phyloP scores from a whole-genome alignment of 2,113 vertebrate genomes.

The Promerops cafer region DNA sequence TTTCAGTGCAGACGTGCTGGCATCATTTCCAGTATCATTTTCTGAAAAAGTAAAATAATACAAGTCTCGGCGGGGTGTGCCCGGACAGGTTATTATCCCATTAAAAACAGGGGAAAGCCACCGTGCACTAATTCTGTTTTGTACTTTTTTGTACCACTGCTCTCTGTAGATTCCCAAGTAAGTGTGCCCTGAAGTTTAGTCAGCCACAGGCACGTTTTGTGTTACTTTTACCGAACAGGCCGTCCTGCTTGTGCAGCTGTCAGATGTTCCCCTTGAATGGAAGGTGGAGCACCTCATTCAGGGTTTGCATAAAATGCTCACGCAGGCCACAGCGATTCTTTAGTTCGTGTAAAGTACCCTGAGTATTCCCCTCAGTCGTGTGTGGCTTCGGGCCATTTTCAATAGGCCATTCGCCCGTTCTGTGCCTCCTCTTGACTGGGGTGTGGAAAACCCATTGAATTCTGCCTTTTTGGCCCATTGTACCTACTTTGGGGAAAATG shows the following conservation, averaged over 20 bases:
- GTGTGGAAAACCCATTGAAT: not conserved
- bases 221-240: fast-evolving
- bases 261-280: not conserved
- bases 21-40: not conserved
- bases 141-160: not conserved
- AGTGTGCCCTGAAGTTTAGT: not conserved
- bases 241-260: not conserved
- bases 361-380: fast-evolving
- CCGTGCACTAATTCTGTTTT: not conserved
- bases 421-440: not conserved
- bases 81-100: not conserved
- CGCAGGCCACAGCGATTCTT: not conserved
- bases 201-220: not conserved
- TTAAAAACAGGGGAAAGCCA: not conserved
- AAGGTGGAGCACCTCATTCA: not conserved
- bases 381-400: not conserved
- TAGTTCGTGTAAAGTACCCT: not conserved
- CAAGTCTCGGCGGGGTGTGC: not conserved
- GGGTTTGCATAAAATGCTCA: not conserved
- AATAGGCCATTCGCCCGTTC: not conserved
- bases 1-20: not conserved
- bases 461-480: not conserved
- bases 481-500: not conserved
- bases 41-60: not conserved
- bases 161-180: not conserved